These are phyloP conservation scores for Polydrusus tereticollis DNA, from an alignment of 2,888 invertebrate genomes.

Conservation along the genomic window DNA sequence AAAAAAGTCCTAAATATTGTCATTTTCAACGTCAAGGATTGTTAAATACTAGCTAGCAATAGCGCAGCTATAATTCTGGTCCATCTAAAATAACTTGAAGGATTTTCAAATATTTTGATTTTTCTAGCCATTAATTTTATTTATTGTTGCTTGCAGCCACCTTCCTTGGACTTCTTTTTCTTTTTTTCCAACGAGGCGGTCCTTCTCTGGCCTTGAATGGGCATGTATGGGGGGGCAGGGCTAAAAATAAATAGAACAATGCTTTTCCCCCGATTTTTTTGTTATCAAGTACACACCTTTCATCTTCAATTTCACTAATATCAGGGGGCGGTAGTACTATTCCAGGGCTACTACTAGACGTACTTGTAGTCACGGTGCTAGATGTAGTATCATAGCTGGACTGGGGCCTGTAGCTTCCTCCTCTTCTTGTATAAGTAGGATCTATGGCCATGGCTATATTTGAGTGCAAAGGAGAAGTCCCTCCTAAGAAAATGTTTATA, in stretches of 20 bases:
- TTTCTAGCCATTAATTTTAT: neutral
- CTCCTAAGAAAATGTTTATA: slow-evolving; percentile 15
- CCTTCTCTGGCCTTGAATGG: slow-evolving; percentile 81
- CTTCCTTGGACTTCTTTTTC: slow-evolving; percentile 65
- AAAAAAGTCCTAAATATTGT: neutral
- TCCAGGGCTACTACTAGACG: slow-evolving; percentile 63
- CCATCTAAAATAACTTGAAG: neutral
- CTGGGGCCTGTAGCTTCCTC: slow-evolving; percentile 57
- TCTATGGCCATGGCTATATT: slow-evolving; percentile 79
- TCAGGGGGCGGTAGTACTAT: slow-evolving; percentile 60
- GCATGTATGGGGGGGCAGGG: slow-evolving; percentile 80
- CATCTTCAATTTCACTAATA: slow-evolving; percentile 66
- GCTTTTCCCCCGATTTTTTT: neutral
- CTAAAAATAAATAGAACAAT: slow-evolving; percentile 52
- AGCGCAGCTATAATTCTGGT: neutral
- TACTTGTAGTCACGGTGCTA: slow-evolving; percentile 61
- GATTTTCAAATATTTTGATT: slow-evolving; percentile 5
- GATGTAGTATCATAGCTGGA: slow-evolving; percentile 63
- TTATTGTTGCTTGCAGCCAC: slow-evolving; percentile 64
- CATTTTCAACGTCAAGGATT: neutral
- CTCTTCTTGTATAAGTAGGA: slow-evolving; percentile 71
- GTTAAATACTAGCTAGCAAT: neutral
- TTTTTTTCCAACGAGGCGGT: slow-evolving; percentile 75
- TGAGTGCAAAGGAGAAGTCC: slow-evolving; percentile 57
- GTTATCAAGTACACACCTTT: slow-evolving; percentile 54